Evolutionary conservation across 2,113 vertebrate species (phyloP).

Genomic region (Arizona elegans): DNA sequence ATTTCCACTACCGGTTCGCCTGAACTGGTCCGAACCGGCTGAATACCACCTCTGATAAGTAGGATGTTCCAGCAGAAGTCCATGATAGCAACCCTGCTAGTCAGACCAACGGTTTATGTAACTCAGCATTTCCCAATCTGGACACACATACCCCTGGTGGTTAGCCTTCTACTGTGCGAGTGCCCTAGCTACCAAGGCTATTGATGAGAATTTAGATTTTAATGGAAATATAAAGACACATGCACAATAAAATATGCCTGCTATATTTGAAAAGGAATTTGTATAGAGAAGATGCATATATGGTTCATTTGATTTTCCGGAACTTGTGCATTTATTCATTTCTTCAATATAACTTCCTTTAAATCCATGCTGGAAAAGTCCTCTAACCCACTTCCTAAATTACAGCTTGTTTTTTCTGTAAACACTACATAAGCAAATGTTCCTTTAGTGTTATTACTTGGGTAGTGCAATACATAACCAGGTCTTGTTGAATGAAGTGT

Average conservation of each 20-base stretch:
- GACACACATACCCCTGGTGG: neutral
- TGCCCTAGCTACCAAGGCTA: neutral
- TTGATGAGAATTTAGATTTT: neutral
- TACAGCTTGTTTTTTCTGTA: constrained; percentile 18
- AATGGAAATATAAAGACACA: neutral
- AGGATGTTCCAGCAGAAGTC: neutral
- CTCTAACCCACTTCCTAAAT: neutral
- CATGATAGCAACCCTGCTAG: neutral
- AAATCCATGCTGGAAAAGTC: neutral
- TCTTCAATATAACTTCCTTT: neutral
- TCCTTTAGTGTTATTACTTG: constrained; percentile 15
- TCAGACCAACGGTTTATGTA: neutral
- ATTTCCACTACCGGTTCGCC: too few relatives aligned
- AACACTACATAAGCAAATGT: neutral
- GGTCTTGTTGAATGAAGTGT: neutral
- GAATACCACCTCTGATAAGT: too few relatives aligned
- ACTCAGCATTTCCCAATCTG: neutral
- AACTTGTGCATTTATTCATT: neutral
- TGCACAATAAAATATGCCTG: neutral
- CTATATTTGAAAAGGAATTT: neutral
- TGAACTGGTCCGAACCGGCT: too few relatives aligned
- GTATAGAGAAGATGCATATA: neutral
- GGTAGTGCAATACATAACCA: neutral
- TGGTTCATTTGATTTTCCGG: neutral
- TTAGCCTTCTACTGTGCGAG: neutral